A percentile compares a stretch with the other conserved stretches of the same genome.
These are phyloP conservation scores for Oligia fasciuncula DNA, from an alignment of 2,888 invertebrate species.

Conservation along the genomic window DNA sequence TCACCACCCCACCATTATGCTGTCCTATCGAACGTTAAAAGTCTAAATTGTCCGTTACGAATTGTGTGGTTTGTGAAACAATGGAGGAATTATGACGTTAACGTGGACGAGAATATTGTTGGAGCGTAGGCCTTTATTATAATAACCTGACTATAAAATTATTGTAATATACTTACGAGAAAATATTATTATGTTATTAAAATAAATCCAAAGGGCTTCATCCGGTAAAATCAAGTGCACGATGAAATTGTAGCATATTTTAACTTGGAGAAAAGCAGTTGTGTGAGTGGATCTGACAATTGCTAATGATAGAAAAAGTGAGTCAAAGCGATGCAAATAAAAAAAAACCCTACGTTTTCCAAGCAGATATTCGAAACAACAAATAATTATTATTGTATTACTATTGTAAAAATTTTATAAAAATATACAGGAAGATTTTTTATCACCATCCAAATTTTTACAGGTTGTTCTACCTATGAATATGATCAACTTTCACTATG, in stretches of 20 bases:
- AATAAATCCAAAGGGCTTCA: neutral
- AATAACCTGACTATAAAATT: constrained; percentile 25
- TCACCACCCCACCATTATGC: constrained; percentile 70
- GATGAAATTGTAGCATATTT: neutral
- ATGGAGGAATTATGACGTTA: constrained; percentile 52
- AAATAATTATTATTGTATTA: neutral
- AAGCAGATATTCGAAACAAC: neutral
- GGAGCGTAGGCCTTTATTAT: constrained; percentile 56
- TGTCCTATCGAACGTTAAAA: constrained; percentile 66
- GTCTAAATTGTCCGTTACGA: constrained; percentile 75
- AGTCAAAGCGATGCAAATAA: neutral
- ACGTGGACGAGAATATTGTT: constrained; percentile 54
- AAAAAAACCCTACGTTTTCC: neutral
- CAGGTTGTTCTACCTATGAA: no score
- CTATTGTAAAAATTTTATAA: neutral
- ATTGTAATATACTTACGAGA: constrained; percentile 4
- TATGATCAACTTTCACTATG: no score
- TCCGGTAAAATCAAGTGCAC: neutral
- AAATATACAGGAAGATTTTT: neutral
- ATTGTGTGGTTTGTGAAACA: constrained; percentile 67
- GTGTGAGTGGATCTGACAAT: neutral
- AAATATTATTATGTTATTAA: constrained; percentile 32
- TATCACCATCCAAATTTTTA: no score
- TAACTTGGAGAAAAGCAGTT: no score
- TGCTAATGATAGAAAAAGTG: neutral